Evolutionary conservation across 2,888 invertebrate species (phyloP).

Genomic region (Thecophora atra): DNA sequence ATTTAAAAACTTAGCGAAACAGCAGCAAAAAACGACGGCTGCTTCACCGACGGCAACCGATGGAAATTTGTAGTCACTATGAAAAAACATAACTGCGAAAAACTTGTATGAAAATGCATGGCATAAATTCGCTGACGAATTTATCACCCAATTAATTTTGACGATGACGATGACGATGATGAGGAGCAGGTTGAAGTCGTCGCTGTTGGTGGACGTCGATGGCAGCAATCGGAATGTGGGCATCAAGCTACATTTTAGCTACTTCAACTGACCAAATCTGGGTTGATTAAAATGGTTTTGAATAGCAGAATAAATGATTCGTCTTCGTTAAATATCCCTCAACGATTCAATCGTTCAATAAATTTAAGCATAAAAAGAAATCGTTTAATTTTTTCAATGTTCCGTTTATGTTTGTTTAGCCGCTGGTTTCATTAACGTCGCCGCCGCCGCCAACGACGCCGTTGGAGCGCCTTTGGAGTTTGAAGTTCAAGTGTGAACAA

Average conservation of each 20-base stretch:
- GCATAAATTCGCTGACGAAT: slow-evolving; percentile 40
- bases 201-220: not conserved
- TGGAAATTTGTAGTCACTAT: slow-evolving; percentile 17
- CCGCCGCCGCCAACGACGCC: no score
- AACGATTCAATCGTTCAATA: no score
- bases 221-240: not conserved
- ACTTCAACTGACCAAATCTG: not conserved
- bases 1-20: not conserved
- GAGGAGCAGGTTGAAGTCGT: not conserved
- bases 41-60: slow-evolving; percentile 11
- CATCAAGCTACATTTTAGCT: not conserved
- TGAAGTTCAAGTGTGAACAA: no score
- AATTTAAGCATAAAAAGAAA: no score
- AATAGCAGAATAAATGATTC: no score
- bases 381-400: no score
- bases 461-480: no score
- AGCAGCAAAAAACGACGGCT: not conserved
- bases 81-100: not conserved
- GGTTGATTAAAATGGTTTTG: not conserved
- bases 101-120: not conserved
- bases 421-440: no score
- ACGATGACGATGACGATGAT: slow-evolving; percentile 7
- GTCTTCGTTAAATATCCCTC: no score
- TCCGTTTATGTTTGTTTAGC: no score
- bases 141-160: slow-evolving; percentile 45